Base-by-base conservation (phyloP, 2,797 vertebrate genomes). In the Echeneis naucrates region DNA sequence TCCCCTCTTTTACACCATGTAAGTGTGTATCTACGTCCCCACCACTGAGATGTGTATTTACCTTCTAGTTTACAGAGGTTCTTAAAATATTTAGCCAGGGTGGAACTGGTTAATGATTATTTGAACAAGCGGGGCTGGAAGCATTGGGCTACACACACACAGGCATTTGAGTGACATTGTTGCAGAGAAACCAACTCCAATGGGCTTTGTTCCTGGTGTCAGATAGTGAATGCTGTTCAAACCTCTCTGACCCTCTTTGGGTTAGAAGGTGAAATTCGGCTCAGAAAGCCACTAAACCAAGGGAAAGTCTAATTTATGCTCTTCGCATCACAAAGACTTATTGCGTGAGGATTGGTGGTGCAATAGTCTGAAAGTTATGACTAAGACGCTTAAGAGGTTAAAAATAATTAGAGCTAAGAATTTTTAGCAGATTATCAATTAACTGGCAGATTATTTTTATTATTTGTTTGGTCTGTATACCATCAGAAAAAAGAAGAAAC, bases 101-200 rank as follows among this genome's bases (percentile, higher is more conserved):
- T 52, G 78, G 81, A 86, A 85, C 86, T 56, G 81, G 89, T 93
- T 94, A 94, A 93, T 90, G 80, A 91, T 92, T 94, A 89, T 92
- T 93, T 92, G 81, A 61, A 77, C 77, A 85, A 67, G 69, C 44
- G 16, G 32, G 48, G 68, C 77, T 72, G 33, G 58, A 73, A 72
- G 62, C 75, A 56, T 80, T 80, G 47, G 57, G 40, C 47, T 81
- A 37, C 52, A 55, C 57, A 60, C 59, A 65, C 33, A 10, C 23
- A 35, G 23, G 52, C 35, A 67, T 58, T 52, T 52, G 44, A 52
- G 33, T 52, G 21, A 64, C 62, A 55, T 48, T 45, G 59, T 51
- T 47, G 57, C 57, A 67, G 80, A 68, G 63, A 53, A 71, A 33
- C 50, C 23, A 30, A 17, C 53, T 52, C 40, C 55, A 24, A 8